A percentile compares a stretch with the other conserved stretches of the same genome.
These are phyloP conservation scores for Ericerus pela DNA, from an alignment of 1,140 invertebrate species.

Conservation along the genomic window DNA sequence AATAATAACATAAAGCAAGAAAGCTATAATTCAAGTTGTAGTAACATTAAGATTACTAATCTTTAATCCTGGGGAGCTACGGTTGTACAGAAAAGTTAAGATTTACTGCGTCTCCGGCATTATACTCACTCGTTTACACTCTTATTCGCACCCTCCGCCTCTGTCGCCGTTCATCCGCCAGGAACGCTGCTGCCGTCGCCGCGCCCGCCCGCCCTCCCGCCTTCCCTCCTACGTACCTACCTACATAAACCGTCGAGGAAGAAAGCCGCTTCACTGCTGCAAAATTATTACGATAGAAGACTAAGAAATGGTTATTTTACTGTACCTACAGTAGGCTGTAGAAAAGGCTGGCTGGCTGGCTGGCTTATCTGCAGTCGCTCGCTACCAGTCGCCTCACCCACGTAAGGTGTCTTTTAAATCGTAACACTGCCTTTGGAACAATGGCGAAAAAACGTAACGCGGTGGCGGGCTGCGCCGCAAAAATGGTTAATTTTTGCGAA, in stretches of 20 bases:
- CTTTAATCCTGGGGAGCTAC: slow-evolving; percentile 10
- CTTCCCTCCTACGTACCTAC: too few relatives aligned
- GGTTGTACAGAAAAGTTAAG: slow-evolving; percentile 8
- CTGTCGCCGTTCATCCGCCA: too few relatives aligned
- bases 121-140: too few relatives aligned
- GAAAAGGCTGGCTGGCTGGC: slow-evolving; percentile 1
- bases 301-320: slow-evolving; percentile 10
- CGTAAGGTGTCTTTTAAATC: background rate
- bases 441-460: background rate
- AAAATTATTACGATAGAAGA: slow-evolving; percentile 11
- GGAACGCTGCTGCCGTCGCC: too few relatives aligned
- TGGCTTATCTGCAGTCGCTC: slow-evolving; percentile 11
- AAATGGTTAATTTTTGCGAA: too few relatives aligned
- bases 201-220: too few relatives aligned
- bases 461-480: too few relatives aligned
- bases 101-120: slow-evolving; percentile 10
- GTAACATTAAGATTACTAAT: slow-evolving; percentile 12
- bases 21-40: slow-evolving; percentile 11
- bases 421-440: background rate
- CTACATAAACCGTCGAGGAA: slow-evolving; percentile 7
- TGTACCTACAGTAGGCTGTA: too few relatives aligned
- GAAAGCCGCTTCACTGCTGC: slow-evolving; percentile 2
- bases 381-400: slow-evolving; percentile 1
- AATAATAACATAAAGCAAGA: slow-evolving; percentile 12
- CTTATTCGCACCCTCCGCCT: too few relatives aligned